Base-by-base conservation (phyloP, 2,797 vertebrate species). In the Corythornis leucogaster region DNA sequence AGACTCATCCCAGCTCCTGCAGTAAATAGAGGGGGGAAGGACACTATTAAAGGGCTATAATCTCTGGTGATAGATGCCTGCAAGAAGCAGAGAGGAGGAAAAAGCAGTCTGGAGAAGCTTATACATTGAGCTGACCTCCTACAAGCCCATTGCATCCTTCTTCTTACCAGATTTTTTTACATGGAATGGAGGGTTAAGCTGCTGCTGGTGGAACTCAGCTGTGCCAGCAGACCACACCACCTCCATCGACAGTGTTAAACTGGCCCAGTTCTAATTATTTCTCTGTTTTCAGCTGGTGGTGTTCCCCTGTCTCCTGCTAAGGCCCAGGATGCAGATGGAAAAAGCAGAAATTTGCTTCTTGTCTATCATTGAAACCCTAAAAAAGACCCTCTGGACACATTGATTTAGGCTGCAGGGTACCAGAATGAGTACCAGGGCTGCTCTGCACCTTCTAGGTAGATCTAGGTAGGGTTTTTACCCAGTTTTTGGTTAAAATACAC, bases 41-140 rank as follows among this genome's bases (percentile, higher is more conserved):
- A 85, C 87, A 14, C 45, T 20, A 11, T 68, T 68, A 67, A 26
- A 86, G 42, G 54, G 55, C 30, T 87, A 1, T 87, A 68, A 89
- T 81, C 85, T 70, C 89, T 12, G 4, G 9, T 35, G 16, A 55
- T 18, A 31, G 81, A 77, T 0, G 1, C 40, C 70, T 62, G 50
- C 50, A 71, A 80, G 50, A 80, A 74, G 31, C 7, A 18, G n/a
- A 90, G 53, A 90, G 14, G 24, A 53, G 28, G 28, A 31, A 31
- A 84, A 51, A 77, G 26, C 59, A 71, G 31, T 40, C 45, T 4
- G 3, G 69, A 74, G 76, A 42, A 66, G 79, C 80, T 90, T 63
- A 82, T 58, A 70, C 68, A 57, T 22, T 62, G 67, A 92, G 57
- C 55, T 91, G 81, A 70, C 38, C 50, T 77, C 48, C 76, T 78